These are phyloP conservation scores for Clytia hemisphaerica DNA, from an alignment of 30 jellyfish, hydroid and myxozoan genomes.

Conservation along the genomic window DNA sequence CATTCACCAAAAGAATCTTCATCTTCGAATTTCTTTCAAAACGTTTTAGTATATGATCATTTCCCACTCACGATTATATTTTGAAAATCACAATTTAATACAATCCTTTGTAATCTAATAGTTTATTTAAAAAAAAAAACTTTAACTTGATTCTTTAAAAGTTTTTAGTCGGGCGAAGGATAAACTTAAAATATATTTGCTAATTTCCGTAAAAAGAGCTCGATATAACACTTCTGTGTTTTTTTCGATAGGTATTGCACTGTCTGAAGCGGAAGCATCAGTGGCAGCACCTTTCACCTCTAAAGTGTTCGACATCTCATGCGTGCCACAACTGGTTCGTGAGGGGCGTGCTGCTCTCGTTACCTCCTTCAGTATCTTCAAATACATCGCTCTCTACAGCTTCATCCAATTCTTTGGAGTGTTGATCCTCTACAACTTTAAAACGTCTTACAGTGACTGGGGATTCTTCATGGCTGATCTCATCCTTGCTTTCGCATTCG, in stretches of 20 bases:
- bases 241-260: constrained; percentile 24
- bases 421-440: constrained; percentile 7
- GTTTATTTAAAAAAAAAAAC: too few relatives aligned
- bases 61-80: too few relatives aligned
- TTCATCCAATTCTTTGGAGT: constrained; percentile 30
- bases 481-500: constrained; percentile 2
- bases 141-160: too few relatives aligned
- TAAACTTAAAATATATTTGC: too few relatives aligned
- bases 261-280: constrained; percentile 49
- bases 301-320: constrained; percentile 22
- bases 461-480: constrained; percentile 9
- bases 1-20: too few relatives aligned
- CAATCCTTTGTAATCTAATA: too few relatives aligned
- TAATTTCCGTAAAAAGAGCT: background rate
- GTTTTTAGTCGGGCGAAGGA: too few relatives aligned
- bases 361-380: constrained; percentile 31
- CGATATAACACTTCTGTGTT: background rate
- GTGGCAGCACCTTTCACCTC: constrained; percentile 49
- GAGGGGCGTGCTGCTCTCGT: constrained; percentile 60
- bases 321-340: constrained; percentile 24
- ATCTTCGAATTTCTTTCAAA: too few relatives aligned
- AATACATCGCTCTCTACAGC: constrained; percentile 22
- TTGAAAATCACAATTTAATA: too few relatives aligned
- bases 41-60: too few relatives aligned
- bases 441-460: constrained; percentile 14